Evolutionary conservation across 2,888 invertebrate genomes (phyloP).

Genomic region (Autographa pulchrina): DNA sequence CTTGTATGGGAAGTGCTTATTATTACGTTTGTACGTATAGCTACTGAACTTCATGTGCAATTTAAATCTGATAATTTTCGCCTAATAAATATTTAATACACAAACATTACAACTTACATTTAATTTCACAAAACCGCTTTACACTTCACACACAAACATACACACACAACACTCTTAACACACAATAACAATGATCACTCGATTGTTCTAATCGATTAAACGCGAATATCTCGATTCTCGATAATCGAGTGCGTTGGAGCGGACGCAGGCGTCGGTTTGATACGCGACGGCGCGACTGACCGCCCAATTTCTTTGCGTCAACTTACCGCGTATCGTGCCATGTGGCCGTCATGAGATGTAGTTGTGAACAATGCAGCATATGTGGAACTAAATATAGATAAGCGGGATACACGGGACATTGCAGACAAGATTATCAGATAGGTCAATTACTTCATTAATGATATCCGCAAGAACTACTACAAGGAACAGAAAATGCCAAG

Average conservation of each 20-base stretch:
- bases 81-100: background rate
- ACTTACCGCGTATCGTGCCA: conserved; percentile 65
- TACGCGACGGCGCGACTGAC: conserved; percentile 79
- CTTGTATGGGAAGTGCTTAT: background rate
- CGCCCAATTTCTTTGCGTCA: conserved; percentile 77
- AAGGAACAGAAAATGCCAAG: background rate
- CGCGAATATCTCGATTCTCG: conserved; percentile 42
- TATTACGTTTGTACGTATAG: background rate
- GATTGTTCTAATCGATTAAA: conserved; percentile 42
- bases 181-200: conserved; percentile 44
- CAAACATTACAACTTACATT: conserved; percentile 52
- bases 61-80: background rate
- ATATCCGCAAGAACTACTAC: background rate
- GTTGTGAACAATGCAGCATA: conserved; percentile 64
- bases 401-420: conserved; percentile 41
- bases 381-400: conserved; percentile 62
- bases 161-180: conserved; percentile 41
- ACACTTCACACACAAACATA: conserved; percentile 28
- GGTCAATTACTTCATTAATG: conserved; percentile 28
- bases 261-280: conserved; percentile 76
- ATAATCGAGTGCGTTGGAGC: conserved; percentile 47
- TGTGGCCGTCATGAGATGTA: conserved; percentile 66
- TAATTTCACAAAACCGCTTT: conserved; percentile 31
- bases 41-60: background rate
- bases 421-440: conserved; percentile 51